Evolutionary conservation across 2,888 invertebrate species (phyloP).

Genomic region (Andricus quercusramuli): DNA sequence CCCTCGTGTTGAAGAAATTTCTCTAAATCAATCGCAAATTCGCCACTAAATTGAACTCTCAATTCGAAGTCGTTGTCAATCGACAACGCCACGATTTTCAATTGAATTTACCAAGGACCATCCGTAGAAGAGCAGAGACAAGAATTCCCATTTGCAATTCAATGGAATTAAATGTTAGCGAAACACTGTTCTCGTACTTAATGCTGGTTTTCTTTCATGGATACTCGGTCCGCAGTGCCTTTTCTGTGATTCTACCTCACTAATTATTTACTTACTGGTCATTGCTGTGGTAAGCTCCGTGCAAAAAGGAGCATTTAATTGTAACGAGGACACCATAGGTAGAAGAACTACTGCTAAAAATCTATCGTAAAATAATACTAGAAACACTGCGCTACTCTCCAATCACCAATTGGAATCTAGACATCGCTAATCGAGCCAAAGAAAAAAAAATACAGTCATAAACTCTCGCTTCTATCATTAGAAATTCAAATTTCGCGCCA

Average conservation of each 20-base stretch:
- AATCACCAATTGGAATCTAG: slow-evolving; percentile 52
- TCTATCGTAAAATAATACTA: slow-evolving; percentile 43
- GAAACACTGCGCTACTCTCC: slow-evolving; percentile 55
- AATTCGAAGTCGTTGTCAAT: slow-evolving; percentile 7
- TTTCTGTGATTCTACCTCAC: slow-evolving; percentile 41
- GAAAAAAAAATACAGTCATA: background rate
- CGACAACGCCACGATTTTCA: slow-evolving; percentile 25
- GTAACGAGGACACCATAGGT: background rate
- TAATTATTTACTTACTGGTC: slow-evolving; percentile 50
- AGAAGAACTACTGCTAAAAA: slow-evolving; percentile 1
- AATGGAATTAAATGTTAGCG: slow-evolving; percentile 31
- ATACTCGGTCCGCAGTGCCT: slow-evolving; percentile 40
- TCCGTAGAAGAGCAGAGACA: slow-evolving; percentile 5
- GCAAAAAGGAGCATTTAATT: slow-evolving; percentile 42
- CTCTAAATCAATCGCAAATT: slow-evolving; percentile 26
- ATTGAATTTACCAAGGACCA: slow-evolving; percentile 29
- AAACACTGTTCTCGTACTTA: slow-evolving; percentile 29
- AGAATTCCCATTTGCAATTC: slow-evolving; percentile 30
- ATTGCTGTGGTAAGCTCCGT: slow-evolving; percentile 56
- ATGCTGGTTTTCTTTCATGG: slow-evolving; percentile 12
- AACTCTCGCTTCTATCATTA: slow-evolving; percentile 5
- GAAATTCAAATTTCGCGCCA: background rate
- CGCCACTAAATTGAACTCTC: background rate
- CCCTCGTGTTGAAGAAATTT: background rate
- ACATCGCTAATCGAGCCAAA: slow-evolving; percentile 28